Evolutionary conservation across 2,797 vertebrate species (phyloP), one percentile per base, ranked within the genome.

Genomic region (Caiman crocodilus): DNA sequence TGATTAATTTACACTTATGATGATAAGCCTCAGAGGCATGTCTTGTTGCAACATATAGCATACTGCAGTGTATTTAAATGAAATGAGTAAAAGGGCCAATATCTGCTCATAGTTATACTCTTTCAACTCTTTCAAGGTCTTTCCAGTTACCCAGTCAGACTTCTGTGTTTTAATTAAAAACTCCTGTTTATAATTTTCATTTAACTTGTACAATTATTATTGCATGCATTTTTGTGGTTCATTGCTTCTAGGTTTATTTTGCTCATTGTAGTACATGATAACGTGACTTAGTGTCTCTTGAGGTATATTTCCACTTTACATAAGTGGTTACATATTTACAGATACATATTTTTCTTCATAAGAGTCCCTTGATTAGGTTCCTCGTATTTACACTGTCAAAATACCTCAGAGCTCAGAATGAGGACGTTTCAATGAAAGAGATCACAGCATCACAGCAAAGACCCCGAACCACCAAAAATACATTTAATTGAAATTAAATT

Each of bases 91-190:
- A 85, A 60, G 35, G 55, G 50, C 9, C 28, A 15, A 35, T 14
- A 85, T 82, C 30, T 84, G 35, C 23, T 84, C 23, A 11, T 32
- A 77, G 0, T 57, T 56, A 15, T 55, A 76, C 21, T 67, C 2
- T 2, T 18, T 5, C 30, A 69, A 69, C 42, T 50, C 42, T 50
- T 50, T 50, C 67, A 18, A 69, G 20, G 67, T 18, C 30, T 35
- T 35, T 69, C 11, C 23, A 6, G 15, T 56, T 56, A 16, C 1
- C 17, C 2, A 0, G 1, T 0, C 1, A 7, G n/a, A 17, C 57
- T 21, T 86, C 25, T 87, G 20, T 14, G 10, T 78, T 58, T 67
- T 93, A 12, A 0, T 0, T 75, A 61, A 10, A 71, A 75, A 50
- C 57, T 82, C 10, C 67, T 56, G 32, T 60, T 76, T n/a, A 5